phyloP scores from a whole-genome alignment of 2,797 vertebrate species.

The Eulemur coronatus region DNA sequence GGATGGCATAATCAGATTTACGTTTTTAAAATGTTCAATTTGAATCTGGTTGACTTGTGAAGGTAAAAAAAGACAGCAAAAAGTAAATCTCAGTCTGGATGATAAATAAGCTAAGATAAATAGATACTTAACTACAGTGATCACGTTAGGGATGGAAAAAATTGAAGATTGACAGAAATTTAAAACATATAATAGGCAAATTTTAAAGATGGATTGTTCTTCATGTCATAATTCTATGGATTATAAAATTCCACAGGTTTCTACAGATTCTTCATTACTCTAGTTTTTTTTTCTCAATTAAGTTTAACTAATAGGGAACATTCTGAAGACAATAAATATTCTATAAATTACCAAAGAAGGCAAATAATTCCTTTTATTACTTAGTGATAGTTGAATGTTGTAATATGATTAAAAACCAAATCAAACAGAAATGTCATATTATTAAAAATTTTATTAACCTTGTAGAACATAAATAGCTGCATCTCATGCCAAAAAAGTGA shows the following conservation, averaged over 20 bases:
- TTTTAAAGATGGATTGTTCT: not conserved
- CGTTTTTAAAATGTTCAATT: not conserved
- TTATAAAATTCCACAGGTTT: not conserved
- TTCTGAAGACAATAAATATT: not conserved
- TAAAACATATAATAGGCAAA: not conserved
- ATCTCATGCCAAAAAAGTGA: not conserved
- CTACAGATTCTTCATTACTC: not conserved
- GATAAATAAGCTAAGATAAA: not conserved
- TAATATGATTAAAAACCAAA: slow-evolving; percentile 37
- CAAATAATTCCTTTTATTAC: slow-evolving; percentile 25
- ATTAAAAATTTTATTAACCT: slow-evolving; percentile 21
- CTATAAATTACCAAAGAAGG: not conserved
- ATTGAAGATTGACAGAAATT: not conserved
- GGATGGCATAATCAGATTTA: not conserved
- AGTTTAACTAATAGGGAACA: not conserved
- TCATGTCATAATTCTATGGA: not conserved
- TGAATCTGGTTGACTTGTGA: not conserved
- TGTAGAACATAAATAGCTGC: not conserved
- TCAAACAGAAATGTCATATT: not conserved
- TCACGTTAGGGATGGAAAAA: not conserved
- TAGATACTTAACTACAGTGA: not conserved
- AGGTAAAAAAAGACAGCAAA: not conserved
- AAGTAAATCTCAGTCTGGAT: not conserved
- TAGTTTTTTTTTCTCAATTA: not conserved
- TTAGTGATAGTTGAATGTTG: not conserved